These are phyloP conservation scores for Zeus faber DNA, from an alignment of 2,113 vertebrate species.

Conservation along the genomic window DNA sequence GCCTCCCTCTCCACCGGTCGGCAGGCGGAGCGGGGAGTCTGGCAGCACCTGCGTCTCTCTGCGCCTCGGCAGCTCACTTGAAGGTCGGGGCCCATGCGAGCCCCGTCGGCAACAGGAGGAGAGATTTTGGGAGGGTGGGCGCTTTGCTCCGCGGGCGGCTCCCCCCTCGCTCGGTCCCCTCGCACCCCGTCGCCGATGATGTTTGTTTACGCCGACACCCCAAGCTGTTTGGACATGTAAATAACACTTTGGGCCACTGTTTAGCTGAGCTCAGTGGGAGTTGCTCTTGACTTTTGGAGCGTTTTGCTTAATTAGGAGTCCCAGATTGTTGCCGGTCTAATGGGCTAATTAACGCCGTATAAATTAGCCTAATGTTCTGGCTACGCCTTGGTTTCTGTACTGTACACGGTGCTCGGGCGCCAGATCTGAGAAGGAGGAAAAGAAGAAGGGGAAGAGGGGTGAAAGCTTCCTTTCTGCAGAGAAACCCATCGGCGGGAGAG, in stretches of 20 bases:
- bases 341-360: constrained; percentile 75
- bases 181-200: constrained; percentile 31
- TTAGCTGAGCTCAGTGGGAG: constrained; percentile 68
- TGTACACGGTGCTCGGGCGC: constrained; percentile 31
- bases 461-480: constrained; percentile 32
- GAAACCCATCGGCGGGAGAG: constrained; percentile 20
- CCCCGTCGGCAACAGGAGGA: too few species aligned
- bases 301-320: constrained; percentile 78
- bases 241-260: constrained; percentile 70
- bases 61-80: too few species aligned
- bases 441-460: constrained; percentile 20
- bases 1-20: too few species aligned
- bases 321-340: constrained; percentile 76
- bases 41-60: too few species aligned
- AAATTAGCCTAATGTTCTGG: constrained; percentile 70
- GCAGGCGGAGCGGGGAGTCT: too few species aligned
- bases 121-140: too few species aligned
- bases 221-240: constrained; percentile 78
- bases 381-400: constrained; percentile 46
- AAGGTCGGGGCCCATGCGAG: too few species aligned
- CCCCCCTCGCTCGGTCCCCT: constrained; percentile 47
- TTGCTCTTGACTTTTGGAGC: constrained; percentile 74
- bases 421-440: constrained; percentile 8
- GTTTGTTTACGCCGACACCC: constrained; percentile 58
- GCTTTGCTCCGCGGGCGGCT: too few species aligned